phyloP scores from a whole-genome alignment of 1,140 invertebrate genomes.

The Philopotamus ludificatus region DNA sequence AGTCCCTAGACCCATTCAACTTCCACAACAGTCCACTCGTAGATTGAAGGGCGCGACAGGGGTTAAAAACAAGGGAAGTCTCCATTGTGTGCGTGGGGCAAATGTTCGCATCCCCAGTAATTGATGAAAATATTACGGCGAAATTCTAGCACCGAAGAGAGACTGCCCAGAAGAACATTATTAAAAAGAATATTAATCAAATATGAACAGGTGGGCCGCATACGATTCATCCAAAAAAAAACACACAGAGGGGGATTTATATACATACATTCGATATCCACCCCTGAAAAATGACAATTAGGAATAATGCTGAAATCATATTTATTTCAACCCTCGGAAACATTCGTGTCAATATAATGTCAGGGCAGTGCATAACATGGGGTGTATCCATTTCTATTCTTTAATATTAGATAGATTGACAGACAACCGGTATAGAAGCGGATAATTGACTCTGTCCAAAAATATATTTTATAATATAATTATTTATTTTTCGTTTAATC shows the following conservation, averaged over 20 bases:
- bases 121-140: too few relatives aligned
- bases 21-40: conserved; percentile 10
- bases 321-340: conserved; percentile 11
- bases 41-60: not conserved
- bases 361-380: conserved; percentile 22
- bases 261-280: conserved; percentile 10
- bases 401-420: too few relatives aligned
- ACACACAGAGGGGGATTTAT: conserved; percentile 16
- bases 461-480: not conserved
- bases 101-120: not conserved
- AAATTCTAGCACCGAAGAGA: too few relatives aligned
- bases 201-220: conserved; percentile 5
- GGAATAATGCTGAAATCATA: conserved; percentile 33
- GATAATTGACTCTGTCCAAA: conserved; percentile 24
- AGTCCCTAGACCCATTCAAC: not conserved
- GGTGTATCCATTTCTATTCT: not conserved
- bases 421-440: conserved; percentile 18
- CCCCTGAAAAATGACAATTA: conserved; percentile 39
- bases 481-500: conserved; percentile 25
- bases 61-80: not conserved
- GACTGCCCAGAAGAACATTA: not conserved
- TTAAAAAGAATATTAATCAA: not conserved
- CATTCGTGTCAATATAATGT: conserved; percentile 35
- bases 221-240: conserved; percentile 31
- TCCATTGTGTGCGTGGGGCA: not conserved